A percentile compares a stretch with the other conserved stretches of the same genome.
Evolutionary conservation across 2,113 vertebrate species (phyloP).

Genomic region (Cathartes aura): DNA sequence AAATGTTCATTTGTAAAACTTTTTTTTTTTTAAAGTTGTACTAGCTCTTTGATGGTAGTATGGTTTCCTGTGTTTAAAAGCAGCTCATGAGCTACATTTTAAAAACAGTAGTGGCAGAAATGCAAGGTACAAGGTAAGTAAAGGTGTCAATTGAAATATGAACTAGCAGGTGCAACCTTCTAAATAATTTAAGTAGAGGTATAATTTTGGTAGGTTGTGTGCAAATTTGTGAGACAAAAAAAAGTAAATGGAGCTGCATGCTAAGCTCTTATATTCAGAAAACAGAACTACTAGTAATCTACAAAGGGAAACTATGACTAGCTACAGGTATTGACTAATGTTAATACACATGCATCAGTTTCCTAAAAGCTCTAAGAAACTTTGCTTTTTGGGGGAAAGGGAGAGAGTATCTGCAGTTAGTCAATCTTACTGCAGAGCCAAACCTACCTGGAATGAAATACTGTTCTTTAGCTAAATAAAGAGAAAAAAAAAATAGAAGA

Average conservation of each 20-base stretch:
- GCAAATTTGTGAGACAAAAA: conserved; percentile 37
- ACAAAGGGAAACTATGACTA: conserved; percentile 54
- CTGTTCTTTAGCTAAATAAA: conserved; percentile 98
- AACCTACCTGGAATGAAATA: conserved; percentile 99
- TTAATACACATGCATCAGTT: conserved; percentile 77
- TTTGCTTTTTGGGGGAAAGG: conserved; percentile 49
- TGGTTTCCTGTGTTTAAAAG: conserved; percentile 77
- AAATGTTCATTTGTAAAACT: background rate
- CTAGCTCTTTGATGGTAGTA: conserved; percentile 74
- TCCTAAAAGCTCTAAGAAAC: conserved; percentile 66
- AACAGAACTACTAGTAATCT: conserved; percentile 63
- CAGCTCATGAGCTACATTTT: conserved; percentile 76
- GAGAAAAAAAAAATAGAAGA: conserved; percentile 84
- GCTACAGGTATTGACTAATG: conserved; percentile 46
- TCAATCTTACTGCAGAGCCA: conserved; percentile 76
- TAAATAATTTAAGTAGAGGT: conserved; percentile 26
- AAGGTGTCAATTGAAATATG: conserved; percentile 25
- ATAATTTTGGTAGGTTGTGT: conserved; percentile 36
- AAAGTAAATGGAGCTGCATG: conserved; percentile 75
- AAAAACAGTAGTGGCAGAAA: conserved; percentile 69
- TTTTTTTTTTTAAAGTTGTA: conserved; percentile 25
- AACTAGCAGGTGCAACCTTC: conserved; percentile 61
- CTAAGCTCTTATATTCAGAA: conserved; percentile 73
- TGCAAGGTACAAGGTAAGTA: conserved; percentile 44
- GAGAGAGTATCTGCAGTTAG: conserved; percentile 71